Conservation (phyloP, 1,140 invertebrate genomes). For the Drosophila rufa region DNA sequence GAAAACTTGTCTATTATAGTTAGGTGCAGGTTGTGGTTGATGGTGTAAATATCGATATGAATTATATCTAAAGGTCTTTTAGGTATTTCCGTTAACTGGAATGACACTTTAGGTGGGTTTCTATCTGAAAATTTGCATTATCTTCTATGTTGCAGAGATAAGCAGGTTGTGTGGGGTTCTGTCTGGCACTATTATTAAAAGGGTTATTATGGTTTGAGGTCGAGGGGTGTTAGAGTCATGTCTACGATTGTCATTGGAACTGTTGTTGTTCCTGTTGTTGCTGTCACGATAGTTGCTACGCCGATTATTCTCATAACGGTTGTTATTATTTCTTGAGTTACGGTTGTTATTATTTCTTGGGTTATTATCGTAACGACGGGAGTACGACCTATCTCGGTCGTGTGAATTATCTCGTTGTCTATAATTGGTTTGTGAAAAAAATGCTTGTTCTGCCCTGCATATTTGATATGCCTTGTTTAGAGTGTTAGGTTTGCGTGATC, state of each 20-base stretch:
- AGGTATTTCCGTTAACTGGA: too few relatives aligned
- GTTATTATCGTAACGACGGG: too few relatives aligned
- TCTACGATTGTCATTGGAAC: background rate
- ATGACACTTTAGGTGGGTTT: too few relatives aligned
- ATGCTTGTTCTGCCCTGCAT: conserved; percentile 10
- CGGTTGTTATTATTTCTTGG: background rate
- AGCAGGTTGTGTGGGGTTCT: background rate
- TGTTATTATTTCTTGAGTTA: background rate
- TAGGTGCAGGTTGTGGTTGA: too few relatives aligned
- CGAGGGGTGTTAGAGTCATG: background rate
- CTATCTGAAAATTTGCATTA: background rate
- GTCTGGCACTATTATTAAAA: background rate
- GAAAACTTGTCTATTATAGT: too few relatives aligned
- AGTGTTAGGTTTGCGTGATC: conserved; percentile 1
- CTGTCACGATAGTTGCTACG: background rate
- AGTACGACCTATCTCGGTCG: background rate
- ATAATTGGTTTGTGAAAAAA: background rate
- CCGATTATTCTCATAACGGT: background rate
- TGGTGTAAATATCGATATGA: too few relatives aligned
- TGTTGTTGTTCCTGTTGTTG: background rate
- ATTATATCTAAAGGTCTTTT: too few relatives aligned
- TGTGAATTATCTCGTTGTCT: background rate
- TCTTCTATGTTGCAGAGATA: conserved; percentile 14
- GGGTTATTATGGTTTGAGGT: conserved; percentile 3
- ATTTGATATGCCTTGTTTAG: conserved; percentile 16